Percentiles rank a stretch among this genome's conserved stretches.
Evolutionary conservation across 2,113 vertebrate genomes (phyloP).

Genomic region (Choloepus hoffmanni): DNA sequence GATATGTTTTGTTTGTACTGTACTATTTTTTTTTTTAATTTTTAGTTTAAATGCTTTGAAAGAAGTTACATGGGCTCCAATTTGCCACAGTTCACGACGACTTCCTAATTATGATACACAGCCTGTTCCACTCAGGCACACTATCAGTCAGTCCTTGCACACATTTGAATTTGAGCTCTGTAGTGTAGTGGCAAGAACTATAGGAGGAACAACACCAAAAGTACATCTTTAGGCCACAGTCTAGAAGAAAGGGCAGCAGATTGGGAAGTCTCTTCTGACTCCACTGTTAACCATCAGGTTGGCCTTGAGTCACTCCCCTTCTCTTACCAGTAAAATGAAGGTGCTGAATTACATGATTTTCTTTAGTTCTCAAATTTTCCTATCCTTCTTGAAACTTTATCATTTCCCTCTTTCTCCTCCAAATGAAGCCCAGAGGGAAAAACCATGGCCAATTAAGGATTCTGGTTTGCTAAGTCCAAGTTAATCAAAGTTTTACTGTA

Average conservation of each 20-base stretch:
- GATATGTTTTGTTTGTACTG: background rate
- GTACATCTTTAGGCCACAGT: background rate
- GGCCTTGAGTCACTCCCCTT: background rate
- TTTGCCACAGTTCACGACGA: background rate
- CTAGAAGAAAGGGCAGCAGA: background rate
- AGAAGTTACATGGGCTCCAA: background rate
- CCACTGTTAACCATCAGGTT: background rate
- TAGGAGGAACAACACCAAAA: background rate
- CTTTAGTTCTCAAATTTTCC: background rate
- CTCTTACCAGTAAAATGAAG: slow-evolving; percentile 9
- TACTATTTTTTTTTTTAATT: background rate
- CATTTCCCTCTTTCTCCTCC: slow-evolving; percentile 13
- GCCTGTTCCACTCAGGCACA: background rate
- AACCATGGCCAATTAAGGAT: background rate
- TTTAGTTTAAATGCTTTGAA: background rate
- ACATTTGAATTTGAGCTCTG: background rate
- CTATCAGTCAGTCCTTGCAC: background rate
- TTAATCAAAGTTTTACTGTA: slow-evolving; percentile 31
- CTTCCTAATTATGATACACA: background rate
- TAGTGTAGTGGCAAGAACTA: background rate
- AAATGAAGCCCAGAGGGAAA: slow-evolving; percentile 28
- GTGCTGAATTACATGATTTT: background rate
- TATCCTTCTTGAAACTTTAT: slow-evolving; percentile 44
- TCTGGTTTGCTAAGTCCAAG: background rate
- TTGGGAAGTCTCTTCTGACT: background rate